A percentile compares a stretch with the other conserved stretches of the same genome.
These are phyloP conservation scores for Alouatta palliata DNA, from an alignment of 2,113 vertebrate species.

Conservation along the genomic window DNA sequence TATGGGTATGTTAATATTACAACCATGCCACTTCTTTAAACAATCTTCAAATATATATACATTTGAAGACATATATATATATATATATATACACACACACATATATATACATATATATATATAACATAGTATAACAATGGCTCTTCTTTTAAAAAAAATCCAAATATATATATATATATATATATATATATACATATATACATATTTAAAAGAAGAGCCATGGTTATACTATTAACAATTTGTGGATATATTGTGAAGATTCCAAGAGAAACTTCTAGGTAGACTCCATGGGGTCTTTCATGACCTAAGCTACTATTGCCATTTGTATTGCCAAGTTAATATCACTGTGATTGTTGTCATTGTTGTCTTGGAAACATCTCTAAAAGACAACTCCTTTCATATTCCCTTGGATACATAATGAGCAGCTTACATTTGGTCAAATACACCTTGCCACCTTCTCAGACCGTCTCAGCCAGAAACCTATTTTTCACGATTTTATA, in stretches of 20 bases:
- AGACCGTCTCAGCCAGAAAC: neutral
- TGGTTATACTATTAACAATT: neutral
- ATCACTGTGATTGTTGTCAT: neutral
- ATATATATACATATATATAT: neutral
- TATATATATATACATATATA: neutral
- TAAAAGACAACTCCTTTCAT: neutral
- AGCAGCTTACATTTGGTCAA: neutral
- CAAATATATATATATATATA: neutral
- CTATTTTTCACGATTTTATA: neutral
- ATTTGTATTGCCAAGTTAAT: neutral
- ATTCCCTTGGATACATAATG: neutral
- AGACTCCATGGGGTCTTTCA: neutral
- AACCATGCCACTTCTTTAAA: too few relatives aligned
- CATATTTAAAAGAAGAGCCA: neutral
- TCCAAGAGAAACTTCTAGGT: neutral
- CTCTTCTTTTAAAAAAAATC: too few relatives aligned
- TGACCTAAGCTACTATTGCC: neutral
- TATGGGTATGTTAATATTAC: too few relatives aligned
- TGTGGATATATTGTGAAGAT: neutral
- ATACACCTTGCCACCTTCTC: neutral
- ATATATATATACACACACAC: too few relatives aligned
- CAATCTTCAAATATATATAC: too few relatives aligned
- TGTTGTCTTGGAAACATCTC: neutral
- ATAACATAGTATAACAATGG: too few relatives aligned
- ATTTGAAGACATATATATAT: too few relatives aligned